phyloP scores from a whole-genome alignment of 2,113 vertebrate genomes.

The Apodemus sylvaticus region DNA sequence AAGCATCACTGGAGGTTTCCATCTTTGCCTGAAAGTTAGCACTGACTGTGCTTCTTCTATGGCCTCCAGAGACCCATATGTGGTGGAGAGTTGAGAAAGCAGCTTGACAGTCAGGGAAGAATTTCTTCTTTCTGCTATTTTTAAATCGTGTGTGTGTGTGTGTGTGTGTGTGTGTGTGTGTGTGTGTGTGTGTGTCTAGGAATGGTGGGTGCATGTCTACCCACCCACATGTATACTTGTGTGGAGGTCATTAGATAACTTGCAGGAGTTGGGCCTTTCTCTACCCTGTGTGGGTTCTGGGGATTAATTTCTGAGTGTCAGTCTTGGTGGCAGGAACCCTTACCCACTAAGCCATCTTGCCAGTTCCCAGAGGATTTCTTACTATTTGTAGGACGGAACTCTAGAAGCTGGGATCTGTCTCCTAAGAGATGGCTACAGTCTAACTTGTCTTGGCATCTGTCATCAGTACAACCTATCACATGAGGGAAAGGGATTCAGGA shows the following conservation, averaged over 20 bases:
- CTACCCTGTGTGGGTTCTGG: background rate
- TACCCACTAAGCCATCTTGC: background rate
- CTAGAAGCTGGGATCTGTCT: background rate
- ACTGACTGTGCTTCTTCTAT: slow-evolving; percentile 34
- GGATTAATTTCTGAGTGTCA: background rate
- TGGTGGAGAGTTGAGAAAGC: slow-evolving; percentile 1
- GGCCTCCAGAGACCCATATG: background rate
- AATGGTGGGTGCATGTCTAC: too few relatives aligned
- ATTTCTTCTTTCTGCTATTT: background rate
- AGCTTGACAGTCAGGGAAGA: background rate
- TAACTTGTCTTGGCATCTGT: background rate
- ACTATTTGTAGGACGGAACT: background rate
- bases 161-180: too few relatives aligned
- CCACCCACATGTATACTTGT: background rate
- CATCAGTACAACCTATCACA: background rate
- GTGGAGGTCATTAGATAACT: background rate
- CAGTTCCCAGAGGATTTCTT: background rate
- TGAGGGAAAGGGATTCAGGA: background rate
- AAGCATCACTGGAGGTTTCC: slow-evolving; percentile 25
- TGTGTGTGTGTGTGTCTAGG: too few relatives aligned
- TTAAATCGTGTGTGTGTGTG: background rate
- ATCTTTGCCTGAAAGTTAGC: slow-evolving; percentile 52
- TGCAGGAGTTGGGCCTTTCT: background rate
- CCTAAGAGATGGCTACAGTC: background rate
- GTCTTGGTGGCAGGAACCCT: background rate